Evolutionary conservation across 2,113 vertebrate genomes (phyloP).

Genomic region (Apaloderma vittatum): DNA sequence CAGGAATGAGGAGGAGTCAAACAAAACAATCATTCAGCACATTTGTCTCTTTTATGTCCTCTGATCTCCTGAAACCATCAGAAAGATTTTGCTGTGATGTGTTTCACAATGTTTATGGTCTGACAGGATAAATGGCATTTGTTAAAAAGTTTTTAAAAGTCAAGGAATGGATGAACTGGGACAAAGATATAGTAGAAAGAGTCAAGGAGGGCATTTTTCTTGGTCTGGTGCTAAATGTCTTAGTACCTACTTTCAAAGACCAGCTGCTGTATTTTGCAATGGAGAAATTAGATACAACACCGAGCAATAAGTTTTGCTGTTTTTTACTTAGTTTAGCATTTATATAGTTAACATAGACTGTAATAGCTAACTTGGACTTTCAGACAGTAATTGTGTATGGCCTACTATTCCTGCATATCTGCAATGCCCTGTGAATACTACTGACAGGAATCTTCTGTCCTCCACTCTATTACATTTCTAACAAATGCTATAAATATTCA

Average conservation of each 20-base stretch:
- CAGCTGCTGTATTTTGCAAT: background rate
- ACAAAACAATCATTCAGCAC: slow-evolving; percentile 6
- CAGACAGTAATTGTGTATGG: slow-evolving; percentile 41
- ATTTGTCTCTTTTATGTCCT: slow-evolving; percentile 1
- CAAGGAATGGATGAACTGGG: background rate
- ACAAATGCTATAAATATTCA: slow-evolving; percentile 59
- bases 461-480: slow-evolving; percentile 60
- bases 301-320: background rate
- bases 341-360: slow-evolving; percentile 7
- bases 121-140: background rate
- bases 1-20: background rate
- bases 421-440: slow-evolving; percentile 39
- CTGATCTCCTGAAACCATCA: background rate
- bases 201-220: background rate
- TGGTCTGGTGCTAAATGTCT: slow-evolving; percentile 25
- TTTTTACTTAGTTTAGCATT: slow-evolving; percentile 47
- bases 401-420: slow-evolving; percentile 20
- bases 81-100: slow-evolving; percentile 29
- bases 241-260: slow-evolving; percentile 25
- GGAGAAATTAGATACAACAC: background rate
- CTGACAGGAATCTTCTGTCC: slow-evolving; percentile 45
- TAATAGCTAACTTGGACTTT: slow-evolving; percentile 42
- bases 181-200: background rate
- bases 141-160: background rate
- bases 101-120: background rate